Evolutionary conservation across 2,113 vertebrate genomes (phyloP), one percentile per base, ranked within the genome.

Genomic region (Zapornia atra): DNA sequence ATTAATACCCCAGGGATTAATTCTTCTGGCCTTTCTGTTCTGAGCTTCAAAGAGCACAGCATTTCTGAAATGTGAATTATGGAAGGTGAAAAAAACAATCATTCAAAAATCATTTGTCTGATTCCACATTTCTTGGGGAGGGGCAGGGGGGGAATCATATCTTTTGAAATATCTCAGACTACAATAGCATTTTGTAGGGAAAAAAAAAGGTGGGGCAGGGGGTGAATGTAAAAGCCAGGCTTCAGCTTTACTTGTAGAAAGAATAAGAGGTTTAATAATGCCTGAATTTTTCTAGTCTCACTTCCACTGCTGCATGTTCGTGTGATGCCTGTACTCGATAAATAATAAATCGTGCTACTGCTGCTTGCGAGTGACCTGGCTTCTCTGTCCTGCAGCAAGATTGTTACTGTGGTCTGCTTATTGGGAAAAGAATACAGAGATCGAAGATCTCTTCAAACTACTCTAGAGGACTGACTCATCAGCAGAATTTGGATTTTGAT

Each of bases 341-440:
- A 94, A 95, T 94, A 92, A 95, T 92, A 44, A 90, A 95, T 86
- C 40, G 71, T 20, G 9, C 68, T 70, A n/a, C 14, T 69, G 6
- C 71, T 93, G 33, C 24, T 90, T 64, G 42, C 70, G 82, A 76
- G 54, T 66, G 42, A 63, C 71, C 40, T 78, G 82, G 20, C 72
- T 83, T 83, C 61, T 57, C 50, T 56, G 42, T 86, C 29, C 8
- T 54, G 25, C 33, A 86, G 65, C 44, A 78, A 36, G 60, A 50
- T 48, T 33, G 88, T 91, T 54, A 44, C 20, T 6, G 8, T 7
- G 13, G 17, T 56, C n/a, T 77, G 9, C 34, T 92, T 46, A 56
- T 11, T 46, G 21, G 28, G 46, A 73, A 73, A 94, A 73, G 2
- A 42, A 31, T 7, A 46, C 9, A 56, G 38, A 53, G 48, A 33